These are phyloP conservation scores for Ormia ochracea DNA, from an alignment of 2,888 invertebrate genomes.

Conservation along the genomic window DNA sequence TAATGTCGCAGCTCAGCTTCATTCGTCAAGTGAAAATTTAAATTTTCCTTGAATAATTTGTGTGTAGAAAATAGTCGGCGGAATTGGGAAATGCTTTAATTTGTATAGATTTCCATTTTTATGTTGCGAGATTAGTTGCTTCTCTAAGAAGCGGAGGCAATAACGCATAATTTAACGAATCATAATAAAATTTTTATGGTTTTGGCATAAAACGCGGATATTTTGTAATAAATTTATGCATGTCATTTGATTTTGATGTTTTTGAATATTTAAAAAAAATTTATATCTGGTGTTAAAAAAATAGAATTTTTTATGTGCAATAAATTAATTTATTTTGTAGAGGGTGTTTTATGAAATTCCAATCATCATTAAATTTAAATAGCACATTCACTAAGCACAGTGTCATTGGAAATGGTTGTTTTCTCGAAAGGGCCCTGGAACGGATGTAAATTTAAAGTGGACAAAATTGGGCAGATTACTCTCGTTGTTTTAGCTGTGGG, in stretches of 20 bases:
- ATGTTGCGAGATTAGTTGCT: not conserved
- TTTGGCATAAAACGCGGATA: not conserved
- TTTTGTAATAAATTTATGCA: not conserved
- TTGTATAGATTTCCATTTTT: conserved; percentile 19
- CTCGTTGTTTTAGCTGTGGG: no score
- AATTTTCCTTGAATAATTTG: not conserved
- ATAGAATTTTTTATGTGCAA: not conserved
- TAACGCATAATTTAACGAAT: not conserved
- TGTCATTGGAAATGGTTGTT: no score
- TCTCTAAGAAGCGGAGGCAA: not conserved
- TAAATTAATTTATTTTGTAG: not conserved
- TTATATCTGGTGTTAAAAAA: not conserved
- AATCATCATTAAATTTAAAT: no score
- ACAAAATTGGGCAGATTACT: no score
- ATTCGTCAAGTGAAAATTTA: not conserved
- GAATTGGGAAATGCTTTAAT: not conserved
- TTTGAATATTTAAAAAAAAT: not conserved
- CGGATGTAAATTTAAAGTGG: no score
- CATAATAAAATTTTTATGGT: not conserved
- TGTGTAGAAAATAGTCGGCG: not conserved
- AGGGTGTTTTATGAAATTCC: no score
- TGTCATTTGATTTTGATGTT: not conserved
- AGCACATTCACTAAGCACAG: no score
- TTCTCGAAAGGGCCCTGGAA: no score
- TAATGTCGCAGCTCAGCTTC: conserved; percentile 9